Percentiles rank a stretch among this genome's conserved stretches.
These are phyloP conservation scores for Glossophaga mutica DNA, from an alignment of 2,797 vertebrate species.

Conservation along the genomic window DNA sequence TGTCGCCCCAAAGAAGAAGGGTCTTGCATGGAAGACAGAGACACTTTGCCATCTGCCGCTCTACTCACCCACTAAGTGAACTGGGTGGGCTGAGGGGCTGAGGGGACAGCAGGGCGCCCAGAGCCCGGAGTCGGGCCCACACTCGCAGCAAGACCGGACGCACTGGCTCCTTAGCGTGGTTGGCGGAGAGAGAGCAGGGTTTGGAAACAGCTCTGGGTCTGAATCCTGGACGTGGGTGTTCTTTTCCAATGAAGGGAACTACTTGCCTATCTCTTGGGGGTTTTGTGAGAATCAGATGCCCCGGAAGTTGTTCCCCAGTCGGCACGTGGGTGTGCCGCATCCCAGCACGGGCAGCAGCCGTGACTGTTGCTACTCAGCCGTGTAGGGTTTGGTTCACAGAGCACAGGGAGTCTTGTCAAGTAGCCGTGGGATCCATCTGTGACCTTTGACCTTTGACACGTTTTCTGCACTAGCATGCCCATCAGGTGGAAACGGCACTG, in stretches of 20 bases:
- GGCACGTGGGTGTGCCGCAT: rapidly evolving
- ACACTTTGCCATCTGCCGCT: neutral
- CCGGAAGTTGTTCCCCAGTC: neutral
- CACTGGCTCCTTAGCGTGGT: neutral
- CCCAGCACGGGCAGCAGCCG: rapidly evolving
- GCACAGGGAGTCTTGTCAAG: rapidly evolving
- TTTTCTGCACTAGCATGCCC: neutral
- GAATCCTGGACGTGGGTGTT: neutral
- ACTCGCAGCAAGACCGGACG: neutral
- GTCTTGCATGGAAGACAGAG: neutral
- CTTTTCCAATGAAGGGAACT: neutral
- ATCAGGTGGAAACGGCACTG: rapidly evolving
- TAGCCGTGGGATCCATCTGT: neutral
- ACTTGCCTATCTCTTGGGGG: neutral
- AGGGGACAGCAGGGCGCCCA: neutral
- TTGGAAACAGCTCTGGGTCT: neutral
- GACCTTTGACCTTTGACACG: neutral
- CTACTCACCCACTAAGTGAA: too few relatives aligned
- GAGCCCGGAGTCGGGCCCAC: neutral
- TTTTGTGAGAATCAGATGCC: neutral
- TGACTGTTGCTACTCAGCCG: rapidly evolving
- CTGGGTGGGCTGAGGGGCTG: neutral
- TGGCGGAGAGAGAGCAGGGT: rapidly evolving
- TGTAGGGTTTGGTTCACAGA: neutral
- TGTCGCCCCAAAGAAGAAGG: neutral